These are phyloP conservation scores for Tetramorium bicarinatum DNA, from an alignment of 2,888 invertebrate species.

Conservation along the genomic window DNA sequence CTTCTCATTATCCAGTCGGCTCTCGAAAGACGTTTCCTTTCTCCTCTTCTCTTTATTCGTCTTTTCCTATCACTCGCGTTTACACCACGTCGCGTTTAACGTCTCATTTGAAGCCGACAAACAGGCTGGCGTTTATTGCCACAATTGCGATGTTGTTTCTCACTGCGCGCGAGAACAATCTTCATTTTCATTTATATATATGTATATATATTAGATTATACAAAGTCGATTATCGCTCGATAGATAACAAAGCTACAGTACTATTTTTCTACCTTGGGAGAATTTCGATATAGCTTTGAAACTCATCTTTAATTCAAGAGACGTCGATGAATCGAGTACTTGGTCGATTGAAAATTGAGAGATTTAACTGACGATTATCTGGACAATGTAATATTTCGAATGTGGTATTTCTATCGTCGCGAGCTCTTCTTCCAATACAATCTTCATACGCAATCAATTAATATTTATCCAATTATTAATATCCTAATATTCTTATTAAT, in stretches of 20 bases:
- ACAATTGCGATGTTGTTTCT: not conserved
- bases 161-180: not conserved
- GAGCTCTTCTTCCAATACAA: constrained; percentile 35
- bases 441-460: constrained; percentile 24
- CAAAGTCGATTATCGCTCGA: not conserved
- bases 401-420: constrained; percentile 26
- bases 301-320: not conserved
- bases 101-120: constrained; percentile 45
- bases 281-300: not conserved
- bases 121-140: not conserved
- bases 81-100: constrained; percentile 24
- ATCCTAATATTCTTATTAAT: constrained; percentile 40
- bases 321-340: not conserved
- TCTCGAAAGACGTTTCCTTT: constrained; percentile 48
- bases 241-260: not conserved
- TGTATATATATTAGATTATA: too few species aligned
- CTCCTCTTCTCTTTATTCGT: constrained; percentile 37
- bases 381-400: constrained; percentile 8
- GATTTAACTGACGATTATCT: not conserved
- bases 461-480: constrained; percentile 27
- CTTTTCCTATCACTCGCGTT: constrained; percentile 23
- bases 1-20: constrained; percentile 59
- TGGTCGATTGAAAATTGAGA: not conserved
- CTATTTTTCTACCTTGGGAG: not conserved
- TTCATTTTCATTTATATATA: not conserved